A percentile compares a stretch with the other conserved stretches of the same genome.
These are phyloP conservation scores for Phyllotis vaccarum DNA, from an alignment of 2,797 vertebrate genomes.

Conservation along the genomic window DNA sequence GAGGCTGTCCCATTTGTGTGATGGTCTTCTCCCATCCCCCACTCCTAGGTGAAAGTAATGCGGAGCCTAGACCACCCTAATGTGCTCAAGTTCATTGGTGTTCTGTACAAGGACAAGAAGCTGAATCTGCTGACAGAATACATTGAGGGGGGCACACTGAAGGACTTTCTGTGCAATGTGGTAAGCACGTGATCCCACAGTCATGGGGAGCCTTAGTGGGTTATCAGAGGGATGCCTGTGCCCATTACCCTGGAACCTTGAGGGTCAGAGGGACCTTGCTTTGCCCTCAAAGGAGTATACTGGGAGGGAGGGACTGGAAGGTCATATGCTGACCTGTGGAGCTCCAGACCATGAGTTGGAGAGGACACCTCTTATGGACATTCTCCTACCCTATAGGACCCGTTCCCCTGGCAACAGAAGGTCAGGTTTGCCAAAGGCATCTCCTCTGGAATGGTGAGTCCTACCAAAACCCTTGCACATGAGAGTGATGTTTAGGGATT, in stretches of 20 bases:
- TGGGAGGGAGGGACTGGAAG: conserved; percentile 29
- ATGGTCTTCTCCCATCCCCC: background rate
- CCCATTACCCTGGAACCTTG: background rate
- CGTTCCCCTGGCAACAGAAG: conserved; percentile 96
- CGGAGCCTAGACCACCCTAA: conserved; percentile 95
- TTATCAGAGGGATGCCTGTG: background rate
- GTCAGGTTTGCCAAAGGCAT: conserved; percentile 97
- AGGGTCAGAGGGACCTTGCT: background rate
- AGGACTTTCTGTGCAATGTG: conserved; percentile 94
- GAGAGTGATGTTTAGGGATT: background rate
- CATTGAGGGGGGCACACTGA: conserved; percentile 96
- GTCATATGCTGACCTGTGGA: background rate
- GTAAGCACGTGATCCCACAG: conserved; percentile 85
- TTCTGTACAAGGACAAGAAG: conserved; percentile 97
- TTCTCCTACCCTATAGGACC: conserved; percentile 90
- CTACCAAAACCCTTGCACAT: background rate
- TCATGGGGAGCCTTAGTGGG: background rate
- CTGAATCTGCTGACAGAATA: conserved; percentile 96
- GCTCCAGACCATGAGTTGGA: background rate
- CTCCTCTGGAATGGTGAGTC: conserved; percentile 97
- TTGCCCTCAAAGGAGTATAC: background rate
- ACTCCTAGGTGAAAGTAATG: conserved; percentile 96
- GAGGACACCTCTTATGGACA: conserved; percentile 13
- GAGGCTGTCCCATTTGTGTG: background rate
- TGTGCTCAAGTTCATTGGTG: conserved; percentile 96